Evolutionary conservation across 1,140 invertebrate genomes (phyloP).

Genomic region (Dendroctonus valens): DNA sequence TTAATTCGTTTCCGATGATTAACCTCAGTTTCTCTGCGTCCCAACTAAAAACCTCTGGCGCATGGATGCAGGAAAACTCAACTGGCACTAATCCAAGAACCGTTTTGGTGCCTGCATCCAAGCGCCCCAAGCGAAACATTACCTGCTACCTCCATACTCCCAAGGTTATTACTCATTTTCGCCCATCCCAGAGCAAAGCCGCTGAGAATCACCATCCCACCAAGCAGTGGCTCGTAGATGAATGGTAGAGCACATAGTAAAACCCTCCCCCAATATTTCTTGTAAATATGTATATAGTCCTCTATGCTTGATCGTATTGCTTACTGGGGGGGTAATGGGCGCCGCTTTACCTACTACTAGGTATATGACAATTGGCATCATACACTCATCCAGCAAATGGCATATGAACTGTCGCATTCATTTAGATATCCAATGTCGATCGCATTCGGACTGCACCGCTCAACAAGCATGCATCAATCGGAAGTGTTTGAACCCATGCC

Average conservation of each 20-base stretch:
- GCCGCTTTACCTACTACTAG: too few species aligned
- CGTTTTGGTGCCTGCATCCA: too few species aligned
- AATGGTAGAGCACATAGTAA: neutral
- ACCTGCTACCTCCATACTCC: too few species aligned
- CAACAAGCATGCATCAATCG: conserved; percentile 75
- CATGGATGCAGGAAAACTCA: too few species aligned
- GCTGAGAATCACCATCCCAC: conserved; percentile 2
- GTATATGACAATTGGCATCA: too few species aligned
- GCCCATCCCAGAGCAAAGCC: conserved; percentile 4
- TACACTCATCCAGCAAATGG: too few species aligned
- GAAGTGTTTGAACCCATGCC: conserved; percentile 68
- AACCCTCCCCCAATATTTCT: neutral
- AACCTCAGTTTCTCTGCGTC: conserved; percentile 7
- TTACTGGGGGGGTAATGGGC: too few species aligned
- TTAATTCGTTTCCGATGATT: conserved; percentile 5
- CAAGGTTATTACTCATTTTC: neutral
- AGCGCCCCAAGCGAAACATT: too few species aligned
- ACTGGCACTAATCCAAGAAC: too few species aligned
- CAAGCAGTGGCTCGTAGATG: neutral
- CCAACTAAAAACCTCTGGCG: neutral
- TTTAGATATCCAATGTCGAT: conserved; percentile 66
- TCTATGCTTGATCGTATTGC: too few species aligned
- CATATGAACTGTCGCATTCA: conserved; percentile 37
- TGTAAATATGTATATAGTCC: conserved; percentile 30
- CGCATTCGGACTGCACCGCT: conserved; percentile 68